Percentiles rank a stretch among this genome's conserved stretches.
Evolutionary conservation across 2,797 vertebrate genomes (phyloP).

Genomic region (Etheostoma nigrum): DNA sequence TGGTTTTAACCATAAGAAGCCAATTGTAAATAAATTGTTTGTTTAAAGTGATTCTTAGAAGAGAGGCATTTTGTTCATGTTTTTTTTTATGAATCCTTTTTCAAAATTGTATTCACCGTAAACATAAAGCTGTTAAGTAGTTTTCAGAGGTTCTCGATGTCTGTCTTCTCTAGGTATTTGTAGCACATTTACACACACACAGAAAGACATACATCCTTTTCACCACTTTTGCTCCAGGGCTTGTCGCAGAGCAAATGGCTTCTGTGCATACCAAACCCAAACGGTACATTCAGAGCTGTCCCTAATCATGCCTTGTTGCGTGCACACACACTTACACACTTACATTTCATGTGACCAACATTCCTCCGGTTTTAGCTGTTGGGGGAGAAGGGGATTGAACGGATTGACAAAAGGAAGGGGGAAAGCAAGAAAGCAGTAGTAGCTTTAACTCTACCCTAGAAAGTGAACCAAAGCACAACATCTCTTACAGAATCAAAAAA

Average conservation of each 20-base stretch:
- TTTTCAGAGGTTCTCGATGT: conserved; percentile 45
- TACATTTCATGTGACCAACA: conserved; percentile 68
- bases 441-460: not conserved
- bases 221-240: conserved; percentile 52
- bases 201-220: conserved; percentile 45
- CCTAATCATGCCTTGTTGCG: conserved; percentile 56
- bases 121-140: conserved; percentile 31
- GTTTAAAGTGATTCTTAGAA: conserved; percentile 16
- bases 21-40: conserved; percentile 36
- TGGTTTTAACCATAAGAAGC: conserved; percentile 18
- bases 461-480: not conserved
- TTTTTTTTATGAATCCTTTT: conserved; percentile 22
- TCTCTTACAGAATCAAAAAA: conserved; percentile 7
- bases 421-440: conserved; percentile 22
- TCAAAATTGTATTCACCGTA: conserved; percentile 33
- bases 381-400: conserved; percentile 50
- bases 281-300: conserved; percentile 65
- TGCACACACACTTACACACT: conserved; percentile 48
- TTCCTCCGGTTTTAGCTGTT: conserved; percentile 64
- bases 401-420: conserved; percentile 28
- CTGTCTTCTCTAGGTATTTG: conserved; percentile 43
- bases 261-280: conserved; percentile 70
- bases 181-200: conserved; percentile 40
- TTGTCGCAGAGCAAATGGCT: conserved; percentile 66
- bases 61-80: conserved; percentile 1